These are phyloP conservation scores for Saturnia japonica DNA, from an alignment of 2,888 invertebrate species.

Conservation along the genomic window DNA sequence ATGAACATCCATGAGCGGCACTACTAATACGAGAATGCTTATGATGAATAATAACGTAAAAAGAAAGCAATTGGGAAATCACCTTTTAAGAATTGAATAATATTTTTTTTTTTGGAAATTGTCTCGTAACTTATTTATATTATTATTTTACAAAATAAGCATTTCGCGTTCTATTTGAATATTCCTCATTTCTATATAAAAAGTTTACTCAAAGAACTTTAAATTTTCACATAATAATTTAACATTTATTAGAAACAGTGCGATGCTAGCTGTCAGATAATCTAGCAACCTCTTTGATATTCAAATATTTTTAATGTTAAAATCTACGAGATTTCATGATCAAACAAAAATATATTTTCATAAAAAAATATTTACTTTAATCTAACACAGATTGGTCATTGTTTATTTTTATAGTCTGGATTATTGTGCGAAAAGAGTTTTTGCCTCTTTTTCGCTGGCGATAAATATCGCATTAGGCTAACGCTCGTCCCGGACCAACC, in stretches of 20 bases:
- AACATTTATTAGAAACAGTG: background rate
- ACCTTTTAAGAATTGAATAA: too few species aligned
- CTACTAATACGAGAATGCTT: background rate
- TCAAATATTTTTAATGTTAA: background rate
- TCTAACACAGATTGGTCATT: constrained; percentile 35
- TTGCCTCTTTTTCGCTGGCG: constrained; percentile 61
- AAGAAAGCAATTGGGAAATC: too few species aligned
- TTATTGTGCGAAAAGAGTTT: constrained; percentile 64
- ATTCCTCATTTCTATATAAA: background rate
- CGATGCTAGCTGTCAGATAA: background rate
- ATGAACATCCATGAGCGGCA: too few species aligned
- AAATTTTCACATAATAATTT: background rate
- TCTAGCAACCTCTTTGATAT: background rate
- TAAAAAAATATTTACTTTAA: constrained; percentile 37
- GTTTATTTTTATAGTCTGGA: constrained; percentile 57
- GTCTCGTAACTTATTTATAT: too few species aligned
- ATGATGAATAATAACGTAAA: background rate
- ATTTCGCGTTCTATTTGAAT: background rate
- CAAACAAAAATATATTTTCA: constrained; percentile 17
- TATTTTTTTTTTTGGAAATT: too few species aligned
- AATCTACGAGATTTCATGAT: background rate
- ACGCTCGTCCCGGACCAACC: constrained; percentile 44
- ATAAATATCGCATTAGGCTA: constrained; percentile 76
- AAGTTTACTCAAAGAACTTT: background rate
- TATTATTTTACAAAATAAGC: background rate